These are phyloP conservation scores for Standfussiana lucernea DNA, from an alignment of 2,888 invertebrate species.

Conservation along the genomic window DNA sequence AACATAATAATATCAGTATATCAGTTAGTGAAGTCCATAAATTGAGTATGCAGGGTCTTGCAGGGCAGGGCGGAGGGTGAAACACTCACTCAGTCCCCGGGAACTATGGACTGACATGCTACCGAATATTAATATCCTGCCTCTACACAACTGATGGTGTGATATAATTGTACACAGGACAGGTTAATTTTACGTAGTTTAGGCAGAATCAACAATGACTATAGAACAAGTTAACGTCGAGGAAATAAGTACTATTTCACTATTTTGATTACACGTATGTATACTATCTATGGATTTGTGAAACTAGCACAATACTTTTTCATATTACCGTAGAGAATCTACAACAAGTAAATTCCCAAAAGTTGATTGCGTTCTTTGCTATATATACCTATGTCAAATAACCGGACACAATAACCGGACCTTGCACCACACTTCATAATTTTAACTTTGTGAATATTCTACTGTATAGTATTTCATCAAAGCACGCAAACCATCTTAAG, in stretches of 20 bases:
- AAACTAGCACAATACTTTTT: background rate
- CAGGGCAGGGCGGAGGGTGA: background rate
- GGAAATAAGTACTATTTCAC: background rate
- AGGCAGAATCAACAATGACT: background rate
- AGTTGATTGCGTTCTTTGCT: background rate
- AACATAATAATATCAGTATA: background rate
- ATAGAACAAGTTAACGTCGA: background rate
- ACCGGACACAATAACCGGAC: background rate
- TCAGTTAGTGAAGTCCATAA: conserved; percentile 2
- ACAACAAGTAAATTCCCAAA: background rate
- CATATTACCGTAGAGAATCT: background rate
- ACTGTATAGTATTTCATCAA: background rate
- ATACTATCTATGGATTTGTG: background rate
- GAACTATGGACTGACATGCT: background rate
- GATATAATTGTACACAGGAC: conserved; percentile 14
- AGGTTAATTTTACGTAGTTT: background rate
- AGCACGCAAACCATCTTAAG: background rate
- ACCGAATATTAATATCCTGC: conserved; percentile 20
- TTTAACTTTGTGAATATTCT: conserved; percentile 1
- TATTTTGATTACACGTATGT: background rate
- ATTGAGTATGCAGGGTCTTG: conserved; percentile 12
- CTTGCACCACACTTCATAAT: background rate
- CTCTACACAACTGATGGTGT: background rate
- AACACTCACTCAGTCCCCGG: background rate
- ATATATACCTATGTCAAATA: too few species aligned